Evolutionary conservation across 2,797 vertebrate genomes (phyloP), one percentile per base, ranked within the genome.

Genomic region (Fratercula arctica): DNA sequence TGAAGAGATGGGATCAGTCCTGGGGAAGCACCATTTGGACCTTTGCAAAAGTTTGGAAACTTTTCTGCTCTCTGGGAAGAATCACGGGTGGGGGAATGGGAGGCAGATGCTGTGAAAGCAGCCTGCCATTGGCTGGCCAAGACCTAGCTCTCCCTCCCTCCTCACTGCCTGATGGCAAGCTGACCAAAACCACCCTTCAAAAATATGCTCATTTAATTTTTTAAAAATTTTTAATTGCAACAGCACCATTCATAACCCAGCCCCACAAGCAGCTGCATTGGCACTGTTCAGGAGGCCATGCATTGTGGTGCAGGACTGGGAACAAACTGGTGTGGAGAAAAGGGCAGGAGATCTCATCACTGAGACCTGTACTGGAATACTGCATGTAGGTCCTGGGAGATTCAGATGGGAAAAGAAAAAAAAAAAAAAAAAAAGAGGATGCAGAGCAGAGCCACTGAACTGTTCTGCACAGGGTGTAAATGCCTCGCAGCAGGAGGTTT

Each of bases 11-110:
- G 57, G 24, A 39, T 67, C 37, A 33, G 16, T 29, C 68, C 61
- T 35, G 39, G 16, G 35, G 63, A 76, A 67, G 35, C 33, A 54
- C 25, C 25, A 14, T 45, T 18, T 45, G 28, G 69, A 53, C 28
- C 53, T 5, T 4, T 57, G 15, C 7, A 37, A 10, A 90, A 43
- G 25, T n/a, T 2, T 51, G 26, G 28, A 39, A 67, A 51, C 20
- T 41, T 12, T 46, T 67, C 53, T 37, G 15, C 53, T 43, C 13
- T 37, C 43, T 59, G 61, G 20, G 14, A 61, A 53, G 51, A 48
- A 51, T 0, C 1, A 9, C 28, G 24, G 50, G 19, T 21, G 19
- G 5, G 13, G 18, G 11, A 43, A 16, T 1, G 31, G 37, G 46
- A 77, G 13, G 59, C 16, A 64, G 4, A 26, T 2, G 31, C 51